Base-by-base conservation (phyloP, 92 coral and sea anemone genomes). In the Ricordea florida region DNA sequence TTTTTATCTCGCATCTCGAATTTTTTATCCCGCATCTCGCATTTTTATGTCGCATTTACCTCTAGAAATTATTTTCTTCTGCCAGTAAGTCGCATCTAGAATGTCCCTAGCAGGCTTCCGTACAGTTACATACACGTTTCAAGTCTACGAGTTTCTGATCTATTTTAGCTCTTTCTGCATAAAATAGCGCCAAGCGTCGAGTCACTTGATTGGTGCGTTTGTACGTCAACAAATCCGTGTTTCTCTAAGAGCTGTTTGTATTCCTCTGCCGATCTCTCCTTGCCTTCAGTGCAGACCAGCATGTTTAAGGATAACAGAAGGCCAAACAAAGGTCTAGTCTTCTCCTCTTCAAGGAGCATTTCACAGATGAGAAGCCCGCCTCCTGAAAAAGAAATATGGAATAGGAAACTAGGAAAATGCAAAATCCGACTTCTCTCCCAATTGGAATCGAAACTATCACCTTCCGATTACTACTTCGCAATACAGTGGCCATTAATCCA, bases 191-290 rank as follows among this genome's bases (percentile, higher is more conserved):
- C 94, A 52, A 49, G 52, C 7, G 51, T 34, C 4, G 44, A n/a
- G 5, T 7, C 14, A 33, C 69, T 77, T 8, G 83, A 73, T 23
- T 21, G 31, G 60, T 73, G 71, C 22, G 41, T 28, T 51, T 87
- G 57, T 16, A 87, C 47, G 56, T 87, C 90, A 26, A 72, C 74
- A 79, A 90, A 90, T 28, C 97, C 92, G 9, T 87, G 87, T 47
- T 86, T 82, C 44, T 62, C 52, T 13, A 90, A 75, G 28, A 87
- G 76, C 59, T 87, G 52, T 28, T 78, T 51, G 62, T 69, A 90
- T 67, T 90, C 97, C 9, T 38, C 55, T 40, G 69, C 87, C 36
- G 97, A 70, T 48, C 89, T 62, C 56, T 86, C 89, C 32, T 85
- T 60, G 16, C 86, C 97, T 26, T 85, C 72, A n/a, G 59, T 35